Evolutionary conservation across 2,888 invertebrate species (phyloP).

Genomic region (Aphidoletes aphidimyza): DNA sequence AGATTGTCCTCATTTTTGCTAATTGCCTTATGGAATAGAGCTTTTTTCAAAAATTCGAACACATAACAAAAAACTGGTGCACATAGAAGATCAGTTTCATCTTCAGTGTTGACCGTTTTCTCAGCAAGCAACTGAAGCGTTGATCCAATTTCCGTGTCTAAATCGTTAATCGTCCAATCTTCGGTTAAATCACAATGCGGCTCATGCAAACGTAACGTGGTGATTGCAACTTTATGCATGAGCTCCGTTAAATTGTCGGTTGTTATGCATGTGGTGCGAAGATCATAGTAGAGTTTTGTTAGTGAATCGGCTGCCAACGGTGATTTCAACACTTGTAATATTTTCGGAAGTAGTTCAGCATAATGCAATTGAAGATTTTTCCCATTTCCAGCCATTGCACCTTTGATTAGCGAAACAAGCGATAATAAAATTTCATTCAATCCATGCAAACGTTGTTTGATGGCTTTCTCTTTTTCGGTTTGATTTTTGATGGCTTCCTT

Average conservation of each 20-base stretch:
- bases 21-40: constrained; percentile 67
- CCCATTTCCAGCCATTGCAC: constrained; percentile 63
- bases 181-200: constrained; percentile 84
- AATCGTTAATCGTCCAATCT: constrained; percentile 79
- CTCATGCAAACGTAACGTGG: constrained; percentile 78
- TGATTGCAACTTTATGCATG: constrained; percentile 74
- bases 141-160: constrained; percentile 73
- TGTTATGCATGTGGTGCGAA: constrained; percentile 71
- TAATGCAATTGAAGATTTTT: constrained; percentile 63
- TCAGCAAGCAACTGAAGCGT: constrained; percentile 70
- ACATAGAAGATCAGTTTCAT: constrained; percentile 60
- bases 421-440: constrained; percentile 67
- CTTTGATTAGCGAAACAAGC: constrained; percentile 63
- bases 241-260: constrained; percentile 64
- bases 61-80: constrained; percentile 85
- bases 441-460: constrained; percentile 75
- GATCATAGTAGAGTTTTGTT: constrained; percentile 71
- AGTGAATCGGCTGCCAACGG: constrained; percentile 81
- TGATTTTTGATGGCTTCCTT: constrained; percentile 90
- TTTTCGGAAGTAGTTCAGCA: constrained; percentile 61
- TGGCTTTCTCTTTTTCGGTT: constrained; percentile 83
- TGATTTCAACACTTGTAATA: constrained; percentile 71
- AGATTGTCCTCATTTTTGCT: constrained; percentile 70
- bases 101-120: constrained; percentile 66
- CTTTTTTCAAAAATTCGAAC: constrained; percentile 80